These are phyloP conservation scores for Propithecus perrieri DNA, from an alignment of 2,797 vertebrate genomes.

Conservation along the genomic window DNA sequence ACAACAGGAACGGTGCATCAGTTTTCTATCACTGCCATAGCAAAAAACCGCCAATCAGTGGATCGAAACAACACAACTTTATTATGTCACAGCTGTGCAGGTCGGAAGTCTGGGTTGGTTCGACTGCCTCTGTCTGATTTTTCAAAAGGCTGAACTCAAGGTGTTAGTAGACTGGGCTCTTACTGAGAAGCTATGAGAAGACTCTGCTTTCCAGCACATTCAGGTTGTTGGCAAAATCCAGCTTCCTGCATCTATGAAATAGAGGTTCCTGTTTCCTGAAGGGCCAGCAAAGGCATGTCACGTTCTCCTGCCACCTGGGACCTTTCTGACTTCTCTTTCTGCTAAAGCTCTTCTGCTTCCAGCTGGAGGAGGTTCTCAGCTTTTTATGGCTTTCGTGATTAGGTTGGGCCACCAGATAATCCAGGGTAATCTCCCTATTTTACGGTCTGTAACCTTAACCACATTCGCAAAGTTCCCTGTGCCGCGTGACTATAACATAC, in stretches of 20 bases:
- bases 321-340: neutral
- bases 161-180: neutral
- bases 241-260: neutral
- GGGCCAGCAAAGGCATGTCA: neutral
- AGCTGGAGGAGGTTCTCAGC: neutral
- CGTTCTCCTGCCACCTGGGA: neutral
- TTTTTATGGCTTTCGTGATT: neutral
- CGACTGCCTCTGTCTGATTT: neutral
- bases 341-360: neutral
- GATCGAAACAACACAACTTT: neutral
- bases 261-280: neutral
- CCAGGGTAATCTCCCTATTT: neutral
- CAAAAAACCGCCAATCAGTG: neutral
- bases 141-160: neutral
- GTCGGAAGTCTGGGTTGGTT: neutral
- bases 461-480: neutral
- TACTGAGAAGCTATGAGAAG: neutral
- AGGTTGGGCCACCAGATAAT: neutral
- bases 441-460: neutral
- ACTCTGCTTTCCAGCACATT: neutral
- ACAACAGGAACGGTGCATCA: neutral
- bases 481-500: neutral
- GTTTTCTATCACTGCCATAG: neutral
- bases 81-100: neutral
- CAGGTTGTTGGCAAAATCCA: neutral